These are phyloP conservation scores for Xenus cinereus DNA, from an alignment of 2,113 vertebrate genomes.

Conservation along the genomic window DNA sequence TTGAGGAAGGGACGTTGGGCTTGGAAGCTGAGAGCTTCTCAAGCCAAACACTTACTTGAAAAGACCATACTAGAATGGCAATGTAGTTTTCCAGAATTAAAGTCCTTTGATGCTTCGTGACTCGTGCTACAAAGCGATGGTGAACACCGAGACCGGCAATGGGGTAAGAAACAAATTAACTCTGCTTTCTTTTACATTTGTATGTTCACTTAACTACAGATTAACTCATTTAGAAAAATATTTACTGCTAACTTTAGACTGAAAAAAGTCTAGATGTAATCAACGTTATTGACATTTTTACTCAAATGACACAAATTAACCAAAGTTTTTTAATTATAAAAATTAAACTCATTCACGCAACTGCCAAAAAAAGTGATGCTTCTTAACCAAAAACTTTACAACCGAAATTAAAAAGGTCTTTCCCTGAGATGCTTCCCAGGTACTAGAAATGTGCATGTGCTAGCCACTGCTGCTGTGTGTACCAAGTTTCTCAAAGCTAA, in stretches of 20 bases:
- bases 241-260: neutral
- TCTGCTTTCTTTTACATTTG: neutral
- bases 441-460: neutral
- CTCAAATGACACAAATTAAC: slow-evolving; percentile 11
- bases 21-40: neutral
- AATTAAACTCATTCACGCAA: neutral
- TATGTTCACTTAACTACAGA: neutral
- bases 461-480: neutral
- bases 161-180: neutral
- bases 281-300: neutral
- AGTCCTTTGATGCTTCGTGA: neutral
- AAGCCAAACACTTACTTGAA: neutral
- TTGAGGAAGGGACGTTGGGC: neutral
- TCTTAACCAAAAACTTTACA: neutral
- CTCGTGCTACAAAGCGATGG: neutral
- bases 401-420: neutral
- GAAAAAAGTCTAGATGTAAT: neutral
- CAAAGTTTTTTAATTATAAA: neutral
- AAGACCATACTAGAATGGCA: neutral
- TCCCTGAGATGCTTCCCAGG: neutral
- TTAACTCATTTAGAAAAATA: neutral
- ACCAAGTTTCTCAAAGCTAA: neutral
- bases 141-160: neutral
- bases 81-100: neutral
- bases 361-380: neutral